Conservation (phyloP, 2,113 vertebrate genomes). For the Pelusios castaneus region DNA sequence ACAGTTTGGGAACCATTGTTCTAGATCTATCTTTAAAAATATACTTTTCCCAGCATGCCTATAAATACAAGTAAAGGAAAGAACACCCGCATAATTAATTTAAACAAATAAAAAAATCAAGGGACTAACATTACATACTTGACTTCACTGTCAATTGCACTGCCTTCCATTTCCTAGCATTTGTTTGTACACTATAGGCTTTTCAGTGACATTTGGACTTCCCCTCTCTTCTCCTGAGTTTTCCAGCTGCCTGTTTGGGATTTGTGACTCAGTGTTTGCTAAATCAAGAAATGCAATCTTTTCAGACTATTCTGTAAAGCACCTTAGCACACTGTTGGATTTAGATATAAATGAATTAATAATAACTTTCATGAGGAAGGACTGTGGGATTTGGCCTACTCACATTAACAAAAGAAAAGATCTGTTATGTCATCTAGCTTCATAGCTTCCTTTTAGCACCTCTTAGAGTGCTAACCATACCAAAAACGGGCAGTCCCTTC, state of each 20-base stretch:
- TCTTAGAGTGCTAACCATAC: background rate
- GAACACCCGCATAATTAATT: constrained; percentile 31
- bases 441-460: background rate
- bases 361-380: background rate
- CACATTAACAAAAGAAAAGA: background rate
- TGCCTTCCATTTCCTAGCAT: background rate
- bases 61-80: background rate
- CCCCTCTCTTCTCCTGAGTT: background rate
- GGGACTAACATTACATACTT: background rate
- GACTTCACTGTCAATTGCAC: background rate
- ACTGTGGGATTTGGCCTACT: background rate
- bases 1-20: background rate
- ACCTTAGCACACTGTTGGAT: background rate
- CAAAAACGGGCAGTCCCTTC: background rate
- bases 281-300: background rate
- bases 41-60: constrained; percentile 39
- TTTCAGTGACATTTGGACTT: background rate
- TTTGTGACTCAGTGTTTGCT: background rate
- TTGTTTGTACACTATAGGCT: background rate
- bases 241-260: background rate
- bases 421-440: background rate
- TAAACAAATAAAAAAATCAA: constrained; percentile 24
- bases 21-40: constrained; percentile 61
- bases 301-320: background rate
- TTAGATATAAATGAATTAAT: background rate